Conservation (phyloP, 2,888 invertebrate species). For the Aphodius granarius region DNA sequence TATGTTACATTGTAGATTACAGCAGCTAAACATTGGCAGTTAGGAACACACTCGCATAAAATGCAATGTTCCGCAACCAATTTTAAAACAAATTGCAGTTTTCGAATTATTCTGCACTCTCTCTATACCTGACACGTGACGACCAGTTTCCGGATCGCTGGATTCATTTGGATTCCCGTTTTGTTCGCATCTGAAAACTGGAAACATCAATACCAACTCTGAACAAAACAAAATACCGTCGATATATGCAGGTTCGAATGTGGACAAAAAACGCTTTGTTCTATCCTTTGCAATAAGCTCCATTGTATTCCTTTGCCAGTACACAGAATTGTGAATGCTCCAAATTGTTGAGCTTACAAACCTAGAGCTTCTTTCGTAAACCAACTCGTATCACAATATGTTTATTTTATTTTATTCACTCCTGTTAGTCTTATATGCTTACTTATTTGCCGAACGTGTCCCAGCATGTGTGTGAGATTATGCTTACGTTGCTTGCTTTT, state of each 20-base stretch:
- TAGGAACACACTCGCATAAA: background rate
- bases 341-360: background rate
- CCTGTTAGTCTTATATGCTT: no score
- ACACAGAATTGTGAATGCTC: background rate
- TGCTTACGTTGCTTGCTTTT: no score
- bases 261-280: background rate
- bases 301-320: background rate
- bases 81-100: background rate
- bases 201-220: background rate
- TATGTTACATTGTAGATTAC: no score
- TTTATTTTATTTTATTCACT: no score
- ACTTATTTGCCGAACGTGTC: no score
- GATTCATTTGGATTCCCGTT: background rate
- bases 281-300: no score
- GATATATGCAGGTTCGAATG: background rate
- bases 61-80: background rate
- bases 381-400: background rate
- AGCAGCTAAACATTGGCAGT: no score
- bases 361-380: background rate
- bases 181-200: background rate
- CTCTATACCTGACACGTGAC: background rate
- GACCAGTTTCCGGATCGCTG: background rate
- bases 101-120: background rate
- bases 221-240: background rate
- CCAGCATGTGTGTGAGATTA: no score